These are phyloP conservation scores for Fistularia tabacaria DNA, from an alignment of 2,797 vertebrate genomes.

Conservation along the genomic window DNA sequence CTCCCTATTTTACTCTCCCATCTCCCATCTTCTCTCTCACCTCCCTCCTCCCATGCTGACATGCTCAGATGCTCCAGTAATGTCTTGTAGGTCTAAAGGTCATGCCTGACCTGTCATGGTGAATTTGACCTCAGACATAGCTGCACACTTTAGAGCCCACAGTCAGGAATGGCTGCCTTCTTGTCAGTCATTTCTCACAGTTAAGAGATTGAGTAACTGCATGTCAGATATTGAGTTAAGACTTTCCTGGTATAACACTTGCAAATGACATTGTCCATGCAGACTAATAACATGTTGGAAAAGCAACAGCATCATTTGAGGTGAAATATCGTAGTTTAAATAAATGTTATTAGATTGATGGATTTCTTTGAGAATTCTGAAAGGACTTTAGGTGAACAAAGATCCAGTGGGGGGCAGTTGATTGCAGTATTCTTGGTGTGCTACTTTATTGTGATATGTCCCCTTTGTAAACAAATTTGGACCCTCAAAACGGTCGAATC, in stretches of 20 bases:
- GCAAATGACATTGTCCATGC: not conserved
- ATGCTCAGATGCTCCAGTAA: constrained; percentile 68
- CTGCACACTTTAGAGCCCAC: constrained; percentile 46
- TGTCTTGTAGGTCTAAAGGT: constrained; percentile 70
- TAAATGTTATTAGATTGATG: not conserved
- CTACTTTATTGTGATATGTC: no score
- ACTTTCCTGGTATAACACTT: not conserved
- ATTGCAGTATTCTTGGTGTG: not conserved
- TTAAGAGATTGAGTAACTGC: constrained; percentile 31
- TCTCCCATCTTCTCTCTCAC: constrained; percentile 33
- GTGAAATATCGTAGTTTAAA: not conserved
- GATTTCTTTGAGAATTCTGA: not conserved
- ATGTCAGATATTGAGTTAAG: constrained; percentile 3
- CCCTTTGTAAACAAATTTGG: no score
- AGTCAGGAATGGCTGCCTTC: constrained; percentile 33
- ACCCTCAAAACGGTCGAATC: no score
- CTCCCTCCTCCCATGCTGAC: constrained; percentile 52
- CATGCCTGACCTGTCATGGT: constrained; percentile 65
- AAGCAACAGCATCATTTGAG: not conserved
- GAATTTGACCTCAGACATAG: constrained; percentile 61
- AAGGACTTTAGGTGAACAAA: not conserved
- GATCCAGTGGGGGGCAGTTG: not conserved
- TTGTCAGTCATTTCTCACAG: not conserved
- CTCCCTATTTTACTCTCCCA: constrained; percentile 25
- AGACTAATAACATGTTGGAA: not conserved